These are phyloP conservation scores for Discoglossus pictus DNA, from an alignment of 2,797 vertebrate genomes.

Conservation along the genomic window DNA sequence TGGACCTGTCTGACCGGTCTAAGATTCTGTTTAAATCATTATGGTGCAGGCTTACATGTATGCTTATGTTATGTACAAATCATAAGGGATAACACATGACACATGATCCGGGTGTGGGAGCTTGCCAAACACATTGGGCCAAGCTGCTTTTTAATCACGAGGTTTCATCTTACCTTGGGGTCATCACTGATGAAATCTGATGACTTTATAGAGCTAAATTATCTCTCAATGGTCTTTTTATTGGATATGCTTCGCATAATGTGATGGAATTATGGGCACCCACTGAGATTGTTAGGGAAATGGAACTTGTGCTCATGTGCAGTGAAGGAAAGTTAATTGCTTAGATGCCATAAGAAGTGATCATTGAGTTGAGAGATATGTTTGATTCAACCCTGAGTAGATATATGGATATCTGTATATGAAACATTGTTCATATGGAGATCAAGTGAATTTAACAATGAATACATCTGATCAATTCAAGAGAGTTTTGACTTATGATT, in stretches of 20 bases:
- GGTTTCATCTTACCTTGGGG: slow-evolving; percentile 62
- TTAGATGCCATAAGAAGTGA: slow-evolving; percentile 64
- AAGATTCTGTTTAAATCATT: too few species aligned
- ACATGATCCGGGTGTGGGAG: too few species aligned
- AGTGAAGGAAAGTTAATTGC: slow-evolving; percentile 69
- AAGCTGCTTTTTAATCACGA: slow-evolving; percentile 57
- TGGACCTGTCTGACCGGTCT: too few species aligned
- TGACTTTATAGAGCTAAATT: slow-evolving; percentile 65
- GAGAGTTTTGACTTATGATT: slow-evolving; percentile 32
- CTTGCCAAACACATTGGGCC: slow-evolving; percentile 24
- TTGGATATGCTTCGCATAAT: slow-evolving; percentile 70
- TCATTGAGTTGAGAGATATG: slow-evolving; percentile 58
- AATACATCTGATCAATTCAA: slow-evolving; percentile 43
- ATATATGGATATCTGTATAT: slow-evolving; percentile 31
- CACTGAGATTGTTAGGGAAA: slow-evolving; percentile 67
- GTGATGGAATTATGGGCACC: slow-evolving; percentile 65
- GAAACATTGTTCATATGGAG: slow-evolving; percentile 37
- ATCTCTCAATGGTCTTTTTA: slow-evolving; percentile 66
- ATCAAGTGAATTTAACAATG: slow-evolving; percentile 49
- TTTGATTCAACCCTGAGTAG: slow-evolving; percentile 57
- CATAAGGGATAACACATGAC: too few species aligned
- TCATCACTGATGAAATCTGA: slow-evolving; percentile 62
- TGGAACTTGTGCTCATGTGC: slow-evolving; percentile 68
- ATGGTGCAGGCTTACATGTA: too few species aligned
- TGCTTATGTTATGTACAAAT: too few species aligned